phyloP scores from a whole-genome alignment of 2,113 vertebrate genomes.

The Todiramphus saurophagus region DNA sequence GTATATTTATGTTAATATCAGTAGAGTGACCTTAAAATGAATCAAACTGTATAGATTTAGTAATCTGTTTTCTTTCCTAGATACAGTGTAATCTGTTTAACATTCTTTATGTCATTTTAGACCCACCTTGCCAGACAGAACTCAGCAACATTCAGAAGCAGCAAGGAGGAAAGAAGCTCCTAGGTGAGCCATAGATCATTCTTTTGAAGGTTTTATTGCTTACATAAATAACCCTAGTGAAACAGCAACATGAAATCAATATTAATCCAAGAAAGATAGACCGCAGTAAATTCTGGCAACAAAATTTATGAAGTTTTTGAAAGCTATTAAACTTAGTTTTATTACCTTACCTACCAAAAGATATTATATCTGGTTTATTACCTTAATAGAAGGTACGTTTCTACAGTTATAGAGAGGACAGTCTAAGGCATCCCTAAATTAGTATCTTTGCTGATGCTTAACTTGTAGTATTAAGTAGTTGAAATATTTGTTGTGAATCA shows the following conservation, averaged over 20 bases:
- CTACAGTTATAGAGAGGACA: constrained; percentile 32
- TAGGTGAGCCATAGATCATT: constrained; percentile 83
- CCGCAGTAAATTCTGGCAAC: constrained; percentile 63
- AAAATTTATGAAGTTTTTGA: constrained; percentile 75
- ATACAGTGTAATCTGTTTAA: constrained; percentile 4
- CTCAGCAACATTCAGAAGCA: constrained; percentile 87
- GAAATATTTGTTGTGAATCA: not conserved
- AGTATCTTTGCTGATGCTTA: constrained; percentile 49
- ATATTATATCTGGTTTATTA: constrained; percentile 67
- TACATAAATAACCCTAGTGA: constrained; percentile 75
- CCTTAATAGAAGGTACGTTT: constrained; percentile 50
- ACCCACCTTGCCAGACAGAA: constrained; percentile 92
- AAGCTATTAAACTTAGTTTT: constrained; percentile 74
- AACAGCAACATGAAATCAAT: constrained; percentile 77
- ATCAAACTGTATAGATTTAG: not conserved
- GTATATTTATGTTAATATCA: not conserved
- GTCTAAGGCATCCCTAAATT: constrained; percentile 18
- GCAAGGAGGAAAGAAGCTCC: constrained; percentile 86
- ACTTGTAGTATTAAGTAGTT: constrained; percentile 12
- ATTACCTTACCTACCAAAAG: constrained; percentile 65
- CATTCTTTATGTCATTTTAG: constrained; percentile 75
- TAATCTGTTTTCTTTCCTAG: not conserved
- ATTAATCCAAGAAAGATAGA: constrained; percentile 73
- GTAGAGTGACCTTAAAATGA: not conserved
- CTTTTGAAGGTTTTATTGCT: constrained; percentile 70